Evolutionary conservation across 2,113 vertebrate genomes (phyloP).

Genomic region (Astur gentilis): DNA sequence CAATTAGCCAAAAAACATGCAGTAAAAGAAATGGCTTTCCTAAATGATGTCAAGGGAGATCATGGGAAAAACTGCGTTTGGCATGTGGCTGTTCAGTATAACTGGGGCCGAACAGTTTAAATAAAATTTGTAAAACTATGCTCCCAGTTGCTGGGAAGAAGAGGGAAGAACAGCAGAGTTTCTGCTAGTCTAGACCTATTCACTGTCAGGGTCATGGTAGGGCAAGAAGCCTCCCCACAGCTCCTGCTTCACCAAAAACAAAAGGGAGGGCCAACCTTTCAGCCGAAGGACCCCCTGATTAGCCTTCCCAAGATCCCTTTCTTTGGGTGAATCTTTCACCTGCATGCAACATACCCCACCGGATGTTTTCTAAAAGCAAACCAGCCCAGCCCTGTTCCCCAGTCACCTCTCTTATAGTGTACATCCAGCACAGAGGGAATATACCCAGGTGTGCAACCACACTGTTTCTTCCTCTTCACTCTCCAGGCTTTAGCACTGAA

Average conservation of each 20-base stretch:
- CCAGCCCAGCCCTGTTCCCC: not conserved
- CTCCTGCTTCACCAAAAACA: not conserved
- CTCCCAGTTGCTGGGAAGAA: not conserved
- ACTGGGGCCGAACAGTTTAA: not conserved
- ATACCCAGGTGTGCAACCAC: not conserved
- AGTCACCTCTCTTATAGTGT: not conserved
- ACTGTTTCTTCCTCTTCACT: not conserved
- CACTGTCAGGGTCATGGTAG: not conserved
- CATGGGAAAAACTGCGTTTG: not conserved
- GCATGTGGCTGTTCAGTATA: not conserved
- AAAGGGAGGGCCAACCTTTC: not conserved
- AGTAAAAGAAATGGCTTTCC: conserved; percentile 7
- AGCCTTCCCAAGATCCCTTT: not conserved
- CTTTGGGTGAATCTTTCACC: not conserved
- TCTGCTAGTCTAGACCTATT: not conserved
- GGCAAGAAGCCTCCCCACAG: not conserved
- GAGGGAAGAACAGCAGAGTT: not conserved
- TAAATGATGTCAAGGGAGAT: not conserved
- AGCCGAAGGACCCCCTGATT: rapidly evolving
- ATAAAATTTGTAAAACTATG: not conserved
- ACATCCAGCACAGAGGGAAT: not conserved
- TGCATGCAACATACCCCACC: not conserved
- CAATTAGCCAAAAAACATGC: conserved; percentile 20
- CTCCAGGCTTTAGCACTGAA: not conserved
- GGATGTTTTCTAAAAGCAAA: not conserved